phyloP scores from a whole-genome alignment of 2,888 invertebrate genomes.

The Aricia artaxerxes region DNA sequence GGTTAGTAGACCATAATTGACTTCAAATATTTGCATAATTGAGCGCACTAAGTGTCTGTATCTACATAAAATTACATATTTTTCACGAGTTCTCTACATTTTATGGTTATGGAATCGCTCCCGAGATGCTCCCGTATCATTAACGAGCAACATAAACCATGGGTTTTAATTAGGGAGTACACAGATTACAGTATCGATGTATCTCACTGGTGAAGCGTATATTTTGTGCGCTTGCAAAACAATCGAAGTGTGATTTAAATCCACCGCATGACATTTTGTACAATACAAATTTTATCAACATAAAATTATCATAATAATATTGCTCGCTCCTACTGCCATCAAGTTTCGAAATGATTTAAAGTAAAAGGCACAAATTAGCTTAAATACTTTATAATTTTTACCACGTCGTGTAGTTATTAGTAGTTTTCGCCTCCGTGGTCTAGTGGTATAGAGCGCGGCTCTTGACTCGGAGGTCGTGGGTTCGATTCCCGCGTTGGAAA shows the following conservation, averaged over 20 bases:
- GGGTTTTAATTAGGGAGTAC: constrained; percentile 29
- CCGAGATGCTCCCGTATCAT: constrained; percentile 30
- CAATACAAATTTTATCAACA: not conserved
- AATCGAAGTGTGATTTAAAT: not conserved
- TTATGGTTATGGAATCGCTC: constrained; percentile 55
- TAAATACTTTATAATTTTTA: not conserved
- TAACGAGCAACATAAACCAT: constrained; percentile 28
- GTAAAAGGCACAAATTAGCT: not conserved
- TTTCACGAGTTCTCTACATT: constrained; percentile 68
- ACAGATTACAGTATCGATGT: constrained; percentile 29
- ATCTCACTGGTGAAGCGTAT: not conserved
- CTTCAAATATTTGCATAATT: constrained; percentile 75
- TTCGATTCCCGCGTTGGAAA: no score
- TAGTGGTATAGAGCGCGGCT: no score
- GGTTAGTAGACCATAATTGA: constrained; percentile 73
- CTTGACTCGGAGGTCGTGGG: no score
- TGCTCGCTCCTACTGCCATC: not conserved
- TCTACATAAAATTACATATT: constrained; percentile 77
- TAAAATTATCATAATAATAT: not conserved
- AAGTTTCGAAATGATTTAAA: not conserved
- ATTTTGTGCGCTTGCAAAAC: constrained; percentile 15
- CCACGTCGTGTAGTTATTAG: no score
- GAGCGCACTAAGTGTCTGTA: constrained; percentile 70
- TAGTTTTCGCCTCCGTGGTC: no score
- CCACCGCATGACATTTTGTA: not conserved